These are phyloP conservation scores for Timandra comae DNA, from an alignment of 2,888 invertebrate genomes.

Conservation along the genomic window DNA sequence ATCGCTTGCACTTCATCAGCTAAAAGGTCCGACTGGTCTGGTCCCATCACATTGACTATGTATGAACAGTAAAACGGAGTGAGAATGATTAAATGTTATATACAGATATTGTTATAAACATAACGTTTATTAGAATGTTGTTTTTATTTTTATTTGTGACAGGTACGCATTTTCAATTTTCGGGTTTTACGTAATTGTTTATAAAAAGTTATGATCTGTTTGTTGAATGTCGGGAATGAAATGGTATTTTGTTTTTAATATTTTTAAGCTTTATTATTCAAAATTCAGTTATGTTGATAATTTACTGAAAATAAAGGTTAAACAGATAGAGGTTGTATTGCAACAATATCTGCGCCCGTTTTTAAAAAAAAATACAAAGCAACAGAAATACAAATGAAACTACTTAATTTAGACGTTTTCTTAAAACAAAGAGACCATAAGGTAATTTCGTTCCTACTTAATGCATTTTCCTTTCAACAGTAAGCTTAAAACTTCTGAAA, in stretches of 20 bases:
- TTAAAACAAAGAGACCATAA: not conserved
- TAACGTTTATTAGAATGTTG: conserved; percentile 13
- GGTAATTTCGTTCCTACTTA: not conserved
- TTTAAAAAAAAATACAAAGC: too few relatives aligned
- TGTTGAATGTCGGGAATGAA: conserved; percentile 1
- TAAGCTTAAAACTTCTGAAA: conserved; percentile 1
- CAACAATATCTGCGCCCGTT: too few relatives aligned
- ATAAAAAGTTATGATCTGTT: too few relatives aligned
- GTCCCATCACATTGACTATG: conserved; percentile 53
- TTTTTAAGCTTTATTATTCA: too few relatives aligned
- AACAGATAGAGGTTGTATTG: too few relatives aligned
- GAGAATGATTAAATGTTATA: conserved; percentile 19
- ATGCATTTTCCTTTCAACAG: conserved; percentile 1
- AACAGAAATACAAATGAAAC: too few relatives aligned
- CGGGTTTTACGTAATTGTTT: too few relatives aligned
- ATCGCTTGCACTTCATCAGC: conserved; percentile 45
- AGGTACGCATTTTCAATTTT: too few relatives aligned
- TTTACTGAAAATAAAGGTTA: too few relatives aligned
- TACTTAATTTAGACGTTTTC: too few relatives aligned
- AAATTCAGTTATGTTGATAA: too few relatives aligned
- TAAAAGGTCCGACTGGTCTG: conserved; percentile 43
- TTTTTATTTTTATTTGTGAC: too few relatives aligned
- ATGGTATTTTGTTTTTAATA: conserved; percentile 1
- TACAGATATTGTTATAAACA: conserved; percentile 9
- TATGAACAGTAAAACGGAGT: conserved; percentile 36